Percentiles rank a stretch among this genome's conserved stretches.
Conservation (phyloP, 2,797 vertebrate species). For the Cheirogaleus major region DNA sequence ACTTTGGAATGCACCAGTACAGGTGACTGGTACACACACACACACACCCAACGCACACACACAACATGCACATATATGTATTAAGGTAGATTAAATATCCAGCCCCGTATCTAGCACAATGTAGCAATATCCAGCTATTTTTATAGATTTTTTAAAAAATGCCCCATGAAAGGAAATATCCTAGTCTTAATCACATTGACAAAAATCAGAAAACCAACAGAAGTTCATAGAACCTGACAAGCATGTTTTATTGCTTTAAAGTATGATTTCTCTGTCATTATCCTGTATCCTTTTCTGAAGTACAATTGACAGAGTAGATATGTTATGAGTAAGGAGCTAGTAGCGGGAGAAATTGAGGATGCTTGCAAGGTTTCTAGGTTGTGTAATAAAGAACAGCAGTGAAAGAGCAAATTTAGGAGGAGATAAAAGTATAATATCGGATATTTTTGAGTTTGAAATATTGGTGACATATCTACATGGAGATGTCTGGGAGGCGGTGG, state of each 20-base stretch:
- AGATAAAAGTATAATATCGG: background rate
- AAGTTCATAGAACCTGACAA: constrained; percentile 18
- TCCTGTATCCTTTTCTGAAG: constrained; percentile 15
- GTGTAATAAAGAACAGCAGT: background rate
- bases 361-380: background rate
- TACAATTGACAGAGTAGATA: constrained; percentile 8
- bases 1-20: background rate
- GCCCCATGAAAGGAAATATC: background rate
- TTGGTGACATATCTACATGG: background rate
- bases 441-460: constrained; percentile 2
- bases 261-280: constrained; percentile 12
- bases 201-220: background rate
- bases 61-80: background rate
- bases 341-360: background rate
- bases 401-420: background rate
- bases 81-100: background rate
- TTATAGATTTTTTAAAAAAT: background rate
- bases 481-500: background rate
- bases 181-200: background rate
- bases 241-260: constrained; percentile 1
- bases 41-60: too few relatives aligned
- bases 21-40: background rate
- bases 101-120: background rate
- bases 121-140: background rate
- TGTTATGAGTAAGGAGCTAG: background rate